These are phyloP conservation scores for Callimico goeldii DNA, from an alignment of 2,797 vertebrate species.

Conservation along the genomic window DNA sequence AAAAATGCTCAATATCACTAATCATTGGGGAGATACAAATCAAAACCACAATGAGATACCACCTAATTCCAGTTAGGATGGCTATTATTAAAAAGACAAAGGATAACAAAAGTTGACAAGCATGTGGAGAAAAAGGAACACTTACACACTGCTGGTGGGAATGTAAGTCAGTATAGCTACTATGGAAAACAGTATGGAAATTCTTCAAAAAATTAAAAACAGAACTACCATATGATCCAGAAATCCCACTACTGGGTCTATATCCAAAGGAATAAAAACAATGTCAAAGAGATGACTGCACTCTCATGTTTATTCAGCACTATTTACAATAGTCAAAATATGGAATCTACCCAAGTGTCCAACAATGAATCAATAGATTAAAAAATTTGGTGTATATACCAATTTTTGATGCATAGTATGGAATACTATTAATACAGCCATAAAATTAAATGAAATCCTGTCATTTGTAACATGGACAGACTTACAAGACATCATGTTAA, in stretches of 20 bases:
- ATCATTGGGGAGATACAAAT: not conserved
- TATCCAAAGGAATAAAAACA: not conserved
- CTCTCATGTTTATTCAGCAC: not conserved
- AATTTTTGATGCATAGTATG: not conserved
- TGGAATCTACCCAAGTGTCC: not conserved
- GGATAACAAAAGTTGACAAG: not conserved
- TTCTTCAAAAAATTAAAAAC: not conserved
- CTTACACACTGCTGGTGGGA: not conserved
- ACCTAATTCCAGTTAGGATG: not conserved
- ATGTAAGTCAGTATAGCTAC: not conserved
- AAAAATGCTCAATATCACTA: not conserved
- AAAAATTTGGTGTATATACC: not conserved
- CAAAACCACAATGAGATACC: not conserved
- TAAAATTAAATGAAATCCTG: not conserved
- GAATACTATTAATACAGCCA: not conserved
- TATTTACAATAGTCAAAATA: not conserved
- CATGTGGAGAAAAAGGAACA: not conserved
- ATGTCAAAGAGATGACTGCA: not conserved
- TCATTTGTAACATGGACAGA: not conserved
- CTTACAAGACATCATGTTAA: not conserved
- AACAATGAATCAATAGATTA: not conserved
- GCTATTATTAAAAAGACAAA: not conserved
- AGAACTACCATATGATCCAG: not conserved
- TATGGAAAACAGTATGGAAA: not conserved
- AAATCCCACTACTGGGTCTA: not conserved